Conservation (phyloP, 2,797 vertebrate genomes). For the Sparidentex hasta region DNA sequence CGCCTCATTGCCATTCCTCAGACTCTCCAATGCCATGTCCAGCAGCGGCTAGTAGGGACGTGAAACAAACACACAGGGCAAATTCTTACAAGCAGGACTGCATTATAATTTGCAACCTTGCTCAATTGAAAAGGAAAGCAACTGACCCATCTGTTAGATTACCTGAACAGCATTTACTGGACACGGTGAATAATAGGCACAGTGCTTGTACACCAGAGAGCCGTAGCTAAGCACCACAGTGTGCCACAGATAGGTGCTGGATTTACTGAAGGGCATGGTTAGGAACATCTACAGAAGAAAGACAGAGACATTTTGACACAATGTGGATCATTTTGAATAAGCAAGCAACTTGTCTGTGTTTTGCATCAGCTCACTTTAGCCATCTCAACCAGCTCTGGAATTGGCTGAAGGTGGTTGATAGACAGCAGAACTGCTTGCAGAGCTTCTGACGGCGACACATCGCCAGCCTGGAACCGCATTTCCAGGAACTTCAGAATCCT, state of each 20-base stretch:
- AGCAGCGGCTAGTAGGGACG: constrained; percentile 85
- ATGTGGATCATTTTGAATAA: neutral
- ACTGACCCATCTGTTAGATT: constrained; percentile 10
- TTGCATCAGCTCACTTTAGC: constrained; percentile 77
- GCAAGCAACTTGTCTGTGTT: neutral
- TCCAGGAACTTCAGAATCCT: constrained; percentile 87
- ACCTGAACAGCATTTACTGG: constrained; percentile 87
- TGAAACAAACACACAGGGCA: neutral
- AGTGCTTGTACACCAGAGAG: constrained; percentile 88
- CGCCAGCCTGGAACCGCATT: constrained; percentile 78
- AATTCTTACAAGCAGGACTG: neutral
- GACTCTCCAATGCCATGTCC: constrained; percentile 83
- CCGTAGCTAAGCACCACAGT: constrained; percentile 86
- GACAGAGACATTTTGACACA: neutral
- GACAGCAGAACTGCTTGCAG: constrained; percentile 78
- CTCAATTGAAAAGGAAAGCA: neutral
- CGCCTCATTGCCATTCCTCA: constrained; percentile 78
- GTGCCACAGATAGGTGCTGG: constrained; percentile 76
- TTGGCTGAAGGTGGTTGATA: constrained; percentile 81
- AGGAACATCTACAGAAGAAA: constrained; percentile 84
- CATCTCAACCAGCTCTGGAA: constrained; percentile 73
- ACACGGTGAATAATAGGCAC: constrained; percentile 80
- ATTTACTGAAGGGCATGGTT: constrained; percentile 76
- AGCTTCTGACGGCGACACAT: constrained; percentile 82
- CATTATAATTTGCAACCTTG: neutral